Conservation (phyloP, 2,888 invertebrate species). For the Perdita meconis region DNA sequence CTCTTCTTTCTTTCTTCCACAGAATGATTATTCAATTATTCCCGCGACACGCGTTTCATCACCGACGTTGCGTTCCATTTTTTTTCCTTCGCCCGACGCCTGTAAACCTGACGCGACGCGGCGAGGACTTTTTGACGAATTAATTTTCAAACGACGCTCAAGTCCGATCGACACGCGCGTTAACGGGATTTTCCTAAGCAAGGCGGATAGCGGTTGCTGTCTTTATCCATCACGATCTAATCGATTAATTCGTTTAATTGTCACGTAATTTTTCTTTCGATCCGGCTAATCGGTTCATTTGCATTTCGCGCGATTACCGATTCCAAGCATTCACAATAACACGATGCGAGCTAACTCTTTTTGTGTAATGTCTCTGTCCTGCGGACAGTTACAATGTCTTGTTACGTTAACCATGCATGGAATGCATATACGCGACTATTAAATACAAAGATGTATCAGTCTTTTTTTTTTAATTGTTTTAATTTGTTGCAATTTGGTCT, state of each 20-base stretch:
- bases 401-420: too few relatives aligned
- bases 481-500: too few relatives aligned
- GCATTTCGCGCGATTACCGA: not conserved
- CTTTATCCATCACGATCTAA: not conserved
- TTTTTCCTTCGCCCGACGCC: not conserved
- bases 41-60: slow-evolving; percentile 17
- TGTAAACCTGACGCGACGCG: too few relatives aligned
- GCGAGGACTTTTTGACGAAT: slow-evolving; percentile 13
- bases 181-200: not conserved
- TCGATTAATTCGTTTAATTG: not conserved
- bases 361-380: too few relatives aligned
- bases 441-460: too few relatives aligned
- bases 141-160: not conserved
- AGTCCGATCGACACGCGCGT: slow-evolving; percentile 4
- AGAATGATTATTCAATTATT: slow-evolving; percentile 26
- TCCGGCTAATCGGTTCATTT: not conserved
- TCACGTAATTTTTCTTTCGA: not conserved
- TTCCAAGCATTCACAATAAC: not conserved
- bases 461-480: too few relatives aligned
- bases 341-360: not conserved
- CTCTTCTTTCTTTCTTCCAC: slow-evolving; percentile 23
- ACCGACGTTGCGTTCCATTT: slow-evolving; percentile 1
- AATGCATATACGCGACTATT: too few relatives aligned
- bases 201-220: not conserved
- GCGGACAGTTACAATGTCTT: too few relatives aligned